Evolutionary conservation across 2,113 vertebrate genomes (phyloP).

Genomic region (Anhinga anhinga): DNA sequence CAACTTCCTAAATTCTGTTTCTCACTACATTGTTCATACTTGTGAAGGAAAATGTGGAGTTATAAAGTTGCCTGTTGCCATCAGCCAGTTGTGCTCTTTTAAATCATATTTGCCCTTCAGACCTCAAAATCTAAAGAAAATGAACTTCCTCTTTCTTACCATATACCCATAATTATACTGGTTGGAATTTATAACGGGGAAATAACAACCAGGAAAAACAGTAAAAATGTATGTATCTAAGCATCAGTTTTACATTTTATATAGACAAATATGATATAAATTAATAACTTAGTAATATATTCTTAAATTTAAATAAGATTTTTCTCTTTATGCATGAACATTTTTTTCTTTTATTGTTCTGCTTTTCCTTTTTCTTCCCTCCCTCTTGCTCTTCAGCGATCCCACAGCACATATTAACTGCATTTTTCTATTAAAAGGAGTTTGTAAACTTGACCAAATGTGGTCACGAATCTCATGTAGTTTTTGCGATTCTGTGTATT

Average conservation of each 20-base stretch:
- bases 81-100: neutral
- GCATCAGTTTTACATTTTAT: neutral
- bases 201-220: neutral
- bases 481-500: neutral
- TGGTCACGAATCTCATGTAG: neutral
- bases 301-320: neutral
- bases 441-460: neutral
- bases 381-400: neutral
- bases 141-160: neutral
- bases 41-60: neutral
- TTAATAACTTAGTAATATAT: neutral
- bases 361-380: neutral
- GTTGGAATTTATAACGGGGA: neutral
- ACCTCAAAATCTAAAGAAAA: neutral
- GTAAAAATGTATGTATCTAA: neutral
- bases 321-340: neutral
- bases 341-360: neutral
- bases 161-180: neutral
- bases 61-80: constrained; percentile 6
- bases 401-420: neutral
- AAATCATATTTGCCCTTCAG: neutral
- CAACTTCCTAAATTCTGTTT: neutral
- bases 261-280: neutral
- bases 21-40: neutral
- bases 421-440: neutral